These are phyloP conservation scores for Mayetiola destructor DNA, from an alignment of 2,888 invertebrate species.

Conservation along the genomic window DNA sequence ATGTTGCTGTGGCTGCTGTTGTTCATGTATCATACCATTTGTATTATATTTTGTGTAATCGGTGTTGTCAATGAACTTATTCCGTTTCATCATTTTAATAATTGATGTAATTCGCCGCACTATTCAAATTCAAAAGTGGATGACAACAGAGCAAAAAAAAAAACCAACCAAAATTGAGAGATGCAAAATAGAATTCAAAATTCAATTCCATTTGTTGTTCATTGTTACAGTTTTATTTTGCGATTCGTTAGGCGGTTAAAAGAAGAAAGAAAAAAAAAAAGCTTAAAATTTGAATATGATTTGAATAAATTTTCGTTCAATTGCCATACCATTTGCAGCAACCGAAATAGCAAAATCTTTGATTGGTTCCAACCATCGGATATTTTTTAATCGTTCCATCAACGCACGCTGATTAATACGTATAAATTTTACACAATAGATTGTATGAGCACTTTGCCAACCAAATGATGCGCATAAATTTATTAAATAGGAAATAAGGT, in stretches of 20 bases:
- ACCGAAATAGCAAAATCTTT: neutral
- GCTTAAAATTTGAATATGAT: neutral
- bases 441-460: slow-evolving; percentile 1
- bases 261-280: no score
- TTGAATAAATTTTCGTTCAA: neutral
- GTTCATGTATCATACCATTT: neutral
- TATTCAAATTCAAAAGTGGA: neutral
- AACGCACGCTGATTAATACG: neutral
- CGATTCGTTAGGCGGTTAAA: no score
- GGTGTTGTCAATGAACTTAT: neutral
- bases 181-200: neutral
- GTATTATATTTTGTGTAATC: neutral
- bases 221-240: no score
- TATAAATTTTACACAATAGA: slow-evolving; percentile 1
- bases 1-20: neutral
- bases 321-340: neutral
- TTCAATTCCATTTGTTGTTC: no score
- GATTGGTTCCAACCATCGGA: neutral
- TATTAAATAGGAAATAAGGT: slow-evolving; percentile 12
- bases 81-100: neutral
- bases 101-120: neutral
- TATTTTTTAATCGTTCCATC: neutral
- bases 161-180: neutral
- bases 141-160: neutral
- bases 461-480: slow-evolving; percentile 10